Conservation (phyloP, 2,797 vertebrate species). For the Agapornis canus region DNA sequence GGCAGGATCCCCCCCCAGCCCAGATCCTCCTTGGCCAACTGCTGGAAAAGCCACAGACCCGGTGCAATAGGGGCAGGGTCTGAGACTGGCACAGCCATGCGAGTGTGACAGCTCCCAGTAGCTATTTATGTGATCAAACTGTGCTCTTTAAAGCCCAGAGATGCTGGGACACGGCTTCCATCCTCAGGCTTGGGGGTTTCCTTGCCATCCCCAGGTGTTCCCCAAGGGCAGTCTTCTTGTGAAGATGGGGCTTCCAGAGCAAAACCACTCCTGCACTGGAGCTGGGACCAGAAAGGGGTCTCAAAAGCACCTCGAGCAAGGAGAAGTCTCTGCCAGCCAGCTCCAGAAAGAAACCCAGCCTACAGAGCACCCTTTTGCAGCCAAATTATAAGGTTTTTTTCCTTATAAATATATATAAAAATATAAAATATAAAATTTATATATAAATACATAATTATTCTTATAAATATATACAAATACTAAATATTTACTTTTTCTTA, state of each 20-base stretch:
- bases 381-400: neutral
- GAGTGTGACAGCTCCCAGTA: fast-evolving
- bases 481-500: neutral
- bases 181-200: neutral
- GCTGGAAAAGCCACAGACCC: neutral
- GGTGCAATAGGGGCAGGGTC: neutral
- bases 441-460: neutral
- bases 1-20: neutral
- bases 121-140: neutral
- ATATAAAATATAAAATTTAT: neutral
- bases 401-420: neutral
- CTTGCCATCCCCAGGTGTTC: neutral
- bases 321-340: neutral
- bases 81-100: neutral
- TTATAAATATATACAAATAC: neutral
- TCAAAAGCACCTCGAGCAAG: neutral
- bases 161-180: neutral
- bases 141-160: neutral
- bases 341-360: neutral
- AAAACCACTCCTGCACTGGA: neutral
- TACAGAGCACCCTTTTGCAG: neutral
- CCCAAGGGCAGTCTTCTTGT: neutral
- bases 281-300: neutral
- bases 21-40: neutral
- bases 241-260: neutral